Percentiles rank a stretch among this genome's conserved stretches.
phyloP scores from a whole-genome alignment of 2,888 invertebrate genomes.

The Chrysotoxum bicinctum region DNA sequence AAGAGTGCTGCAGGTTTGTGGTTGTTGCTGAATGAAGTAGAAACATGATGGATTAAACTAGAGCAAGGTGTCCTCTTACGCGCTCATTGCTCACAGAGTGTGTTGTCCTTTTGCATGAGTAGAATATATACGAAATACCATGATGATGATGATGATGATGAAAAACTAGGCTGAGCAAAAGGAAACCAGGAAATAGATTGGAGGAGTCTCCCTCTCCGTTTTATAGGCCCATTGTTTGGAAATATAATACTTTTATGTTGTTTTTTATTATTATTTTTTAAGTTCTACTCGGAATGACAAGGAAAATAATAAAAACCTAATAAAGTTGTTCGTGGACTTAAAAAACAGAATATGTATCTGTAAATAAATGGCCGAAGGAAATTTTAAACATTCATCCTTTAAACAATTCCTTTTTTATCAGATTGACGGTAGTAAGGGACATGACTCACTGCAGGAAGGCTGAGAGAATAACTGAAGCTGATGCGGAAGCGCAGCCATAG shows the following conservation, averaged over 20 bases:
- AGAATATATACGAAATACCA: neutral
- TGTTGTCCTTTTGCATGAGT: conserved; percentile 40
- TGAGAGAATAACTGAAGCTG: no score
- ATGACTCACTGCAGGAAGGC: no score
- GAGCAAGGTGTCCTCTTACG: conserved; percentile 68
- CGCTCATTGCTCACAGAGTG: conserved; percentile 41
- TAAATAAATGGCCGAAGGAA: no score
- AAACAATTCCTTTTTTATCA: no score
- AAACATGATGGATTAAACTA: conserved; percentile 61
- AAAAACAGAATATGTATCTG: neutral
- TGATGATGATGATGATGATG: conserved; percentile 17
- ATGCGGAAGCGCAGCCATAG: no score
- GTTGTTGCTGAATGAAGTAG: conserved; percentile 25
- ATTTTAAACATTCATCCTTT: no score
- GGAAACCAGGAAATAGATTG: conserved; percentile 46
- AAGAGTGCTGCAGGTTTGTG: neutral
- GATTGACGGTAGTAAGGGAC: no score
- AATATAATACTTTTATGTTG: conserved; percentile 39
- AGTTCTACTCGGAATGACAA: neutral
- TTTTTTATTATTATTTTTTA: conserved; percentile 3
- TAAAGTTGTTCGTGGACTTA: neutral
- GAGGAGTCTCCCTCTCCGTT: conserved; percentile 14
- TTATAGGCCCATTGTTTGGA: conserved; percentile 5
- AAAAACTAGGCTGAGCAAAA: conserved; percentile 35
- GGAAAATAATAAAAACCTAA: neutral